A percentile compares a stretch with the other conserved stretches of the same genome.
These are phyloP conservation scores for Xanthorhoe spadicearia DNA, from an alignment of 2,888 invertebrate genomes.

Conservation along the genomic window DNA sequence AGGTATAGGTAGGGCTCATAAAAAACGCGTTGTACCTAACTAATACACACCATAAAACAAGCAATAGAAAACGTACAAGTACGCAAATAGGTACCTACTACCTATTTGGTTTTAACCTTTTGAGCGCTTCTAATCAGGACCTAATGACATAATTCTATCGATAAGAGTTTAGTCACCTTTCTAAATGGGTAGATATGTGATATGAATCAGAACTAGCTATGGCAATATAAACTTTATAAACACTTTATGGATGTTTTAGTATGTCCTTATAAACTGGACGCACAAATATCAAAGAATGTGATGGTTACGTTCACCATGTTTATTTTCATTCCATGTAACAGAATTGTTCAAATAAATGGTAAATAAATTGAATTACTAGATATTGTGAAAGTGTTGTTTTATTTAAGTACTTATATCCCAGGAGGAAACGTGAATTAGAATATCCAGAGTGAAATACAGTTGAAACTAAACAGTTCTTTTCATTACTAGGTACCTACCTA, in stretches of 20 bases:
- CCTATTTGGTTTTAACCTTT: background rate
- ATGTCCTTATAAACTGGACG: background rate
- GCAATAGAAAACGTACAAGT: too few species aligned
- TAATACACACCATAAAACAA: too few species aligned
- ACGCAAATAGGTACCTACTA: background rate
- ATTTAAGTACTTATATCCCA: conserved; percentile 44
- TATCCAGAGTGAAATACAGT: too few species aligned
- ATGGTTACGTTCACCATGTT: conserved; percentile 36
- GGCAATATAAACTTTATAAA: background rate
- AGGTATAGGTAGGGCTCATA: too few species aligned
- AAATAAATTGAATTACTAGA: conserved; percentile 72
- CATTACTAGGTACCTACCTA: background rate
- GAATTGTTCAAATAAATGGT: conserved; percentile 55
- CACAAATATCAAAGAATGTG: conserved; percentile 22
- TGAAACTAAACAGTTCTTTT: too few species aligned
- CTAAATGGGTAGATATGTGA: conserved; percentile 8
- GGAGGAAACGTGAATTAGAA: background rate
- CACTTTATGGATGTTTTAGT: background rate
- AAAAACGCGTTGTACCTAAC: too few species aligned
- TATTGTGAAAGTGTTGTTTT: conserved; percentile 64
- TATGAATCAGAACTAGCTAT: conserved; percentile 1
- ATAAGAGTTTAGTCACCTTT: conserved; percentile 30
- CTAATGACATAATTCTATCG: conserved; percentile 30
- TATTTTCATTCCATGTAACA: conserved; percentile 46
- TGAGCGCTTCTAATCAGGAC: background rate